Evolutionary conservation across 2,113 vertebrate species (phyloP).

Genomic region (Alligator sinensis): DNA sequence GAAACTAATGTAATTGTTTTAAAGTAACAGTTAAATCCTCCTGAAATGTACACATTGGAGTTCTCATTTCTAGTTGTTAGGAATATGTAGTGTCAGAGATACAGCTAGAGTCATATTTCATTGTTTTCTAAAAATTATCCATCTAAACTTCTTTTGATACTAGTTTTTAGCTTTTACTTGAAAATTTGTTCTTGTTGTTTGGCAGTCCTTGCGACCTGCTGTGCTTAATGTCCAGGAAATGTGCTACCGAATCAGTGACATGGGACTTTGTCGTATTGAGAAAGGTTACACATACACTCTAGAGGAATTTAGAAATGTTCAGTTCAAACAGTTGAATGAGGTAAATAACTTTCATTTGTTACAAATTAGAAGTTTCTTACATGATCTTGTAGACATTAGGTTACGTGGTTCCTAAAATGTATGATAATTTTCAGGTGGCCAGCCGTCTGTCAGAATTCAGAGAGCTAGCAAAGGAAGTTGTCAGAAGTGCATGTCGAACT

Average conservation of each 20-base stretch:
- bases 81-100: not conserved
- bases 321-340: constrained; percentile 79
- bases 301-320: constrained; percentile 79
- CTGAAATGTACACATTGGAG: not conserved
- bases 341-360: constrained; percentile 63
- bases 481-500: constrained; percentile 77
- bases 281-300: constrained; percentile 81
- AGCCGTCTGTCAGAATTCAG: constrained; percentile 80
- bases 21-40: not conserved
- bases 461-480: constrained; percentile 83
- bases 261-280: constrained; percentile 81
- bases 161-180: not conserved
- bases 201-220: constrained; percentile 82
- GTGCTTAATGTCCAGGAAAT: constrained; percentile 86
- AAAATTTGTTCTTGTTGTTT: constrained; percentile 14
- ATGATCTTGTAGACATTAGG: not conserved
- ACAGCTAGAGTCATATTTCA: not conserved
- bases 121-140: not conserved
- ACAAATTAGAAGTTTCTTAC: not conserved
- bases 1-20: not conserved
- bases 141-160: not conserved
- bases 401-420: not conserved
- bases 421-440: constrained; percentile 72
- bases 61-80: not conserved
- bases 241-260: constrained; percentile 82